Conservation (phyloP, 2,797 vertebrate genomes). For the Fringilla coelebs region DNA sequence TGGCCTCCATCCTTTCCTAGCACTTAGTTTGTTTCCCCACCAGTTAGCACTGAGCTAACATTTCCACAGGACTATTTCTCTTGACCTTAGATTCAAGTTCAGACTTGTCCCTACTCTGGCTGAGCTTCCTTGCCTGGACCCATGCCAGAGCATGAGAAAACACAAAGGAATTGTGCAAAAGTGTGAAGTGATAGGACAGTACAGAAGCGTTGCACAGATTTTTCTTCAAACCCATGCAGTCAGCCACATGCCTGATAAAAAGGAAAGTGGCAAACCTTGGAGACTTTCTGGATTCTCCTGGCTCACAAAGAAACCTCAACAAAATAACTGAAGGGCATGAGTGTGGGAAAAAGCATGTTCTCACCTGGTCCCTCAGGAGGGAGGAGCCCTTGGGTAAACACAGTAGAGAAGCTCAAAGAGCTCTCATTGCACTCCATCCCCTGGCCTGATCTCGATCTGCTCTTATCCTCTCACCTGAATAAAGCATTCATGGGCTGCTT, state of each 20-base stretch:
- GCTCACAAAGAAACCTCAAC: neutral
- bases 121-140: neutral
- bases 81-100: neutral
- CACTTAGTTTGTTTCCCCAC: neutral
- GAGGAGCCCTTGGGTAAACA: neutral
- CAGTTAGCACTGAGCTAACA: neutral
- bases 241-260: neutral
- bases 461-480: neutral
- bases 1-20: neutral
- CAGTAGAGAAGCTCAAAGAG: neutral
- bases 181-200: neutral
- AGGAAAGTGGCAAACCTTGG: neutral
- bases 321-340: neutral
- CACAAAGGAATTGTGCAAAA: neutral
- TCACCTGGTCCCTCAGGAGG: neutral
- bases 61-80: neutral
- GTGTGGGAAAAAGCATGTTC: neutral
- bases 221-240: neutral
- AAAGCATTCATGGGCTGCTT: neutral
- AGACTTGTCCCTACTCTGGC: neutral
- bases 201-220: neutral
- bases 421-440: neutral
- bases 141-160: neutral
- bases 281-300: neutral
- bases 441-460: neutral